phyloP scores from a whole-genome alignment of 2,888 invertebrate species.

The Crioceris asparagi region DNA sequence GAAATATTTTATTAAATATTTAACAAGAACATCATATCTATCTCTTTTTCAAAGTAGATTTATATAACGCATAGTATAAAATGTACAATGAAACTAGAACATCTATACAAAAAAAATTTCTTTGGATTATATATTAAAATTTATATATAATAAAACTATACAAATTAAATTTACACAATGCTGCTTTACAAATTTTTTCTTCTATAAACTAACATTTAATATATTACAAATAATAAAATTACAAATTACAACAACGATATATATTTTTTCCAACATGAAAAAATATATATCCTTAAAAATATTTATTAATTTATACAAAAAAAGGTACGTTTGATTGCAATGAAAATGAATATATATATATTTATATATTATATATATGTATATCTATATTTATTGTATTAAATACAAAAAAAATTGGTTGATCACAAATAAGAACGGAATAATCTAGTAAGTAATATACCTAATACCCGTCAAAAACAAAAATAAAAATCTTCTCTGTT shows the following conservation, averaged over 20 bases:
- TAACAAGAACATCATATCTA: slow-evolving; percentile 36
- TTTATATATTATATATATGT: slow-evolving; percentile 31
- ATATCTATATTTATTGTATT: too few relatives aligned
- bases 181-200: slow-evolving; percentile 23
- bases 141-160: slow-evolving; percentile 26
- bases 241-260: slow-evolving; percentile 36
- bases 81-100: slow-evolving; percentile 32
- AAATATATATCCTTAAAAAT: slow-evolving; percentile 33
- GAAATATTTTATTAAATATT: slow-evolving; percentile 36
- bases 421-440: slow-evolving; percentile 40
- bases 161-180: slow-evolving; percentile 32
- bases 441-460: slow-evolving; percentile 25
- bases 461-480: slow-evolving; percentile 37
- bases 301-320: slow-evolving; percentile 24
- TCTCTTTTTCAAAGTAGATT: too few relatives aligned
- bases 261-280: slow-evolving; percentile 29
- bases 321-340: slow-evolving; percentile 34
- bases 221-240: slow-evolving; percentile 36
- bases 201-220: slow-evolving; percentile 9
- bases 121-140: slow-evolving; percentile 38
- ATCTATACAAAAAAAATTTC: slow-evolving; percentile 33
- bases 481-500: too few relatives aligned
- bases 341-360: slow-evolving; percentile 27
- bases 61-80: slow-evolving; percentile 38
- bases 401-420: too few relatives aligned